These are phyloP conservation scores for Podarcis muralis DNA, from an alignment of 2,113 vertebrate genomes.

Conservation along the genomic window DNA sequence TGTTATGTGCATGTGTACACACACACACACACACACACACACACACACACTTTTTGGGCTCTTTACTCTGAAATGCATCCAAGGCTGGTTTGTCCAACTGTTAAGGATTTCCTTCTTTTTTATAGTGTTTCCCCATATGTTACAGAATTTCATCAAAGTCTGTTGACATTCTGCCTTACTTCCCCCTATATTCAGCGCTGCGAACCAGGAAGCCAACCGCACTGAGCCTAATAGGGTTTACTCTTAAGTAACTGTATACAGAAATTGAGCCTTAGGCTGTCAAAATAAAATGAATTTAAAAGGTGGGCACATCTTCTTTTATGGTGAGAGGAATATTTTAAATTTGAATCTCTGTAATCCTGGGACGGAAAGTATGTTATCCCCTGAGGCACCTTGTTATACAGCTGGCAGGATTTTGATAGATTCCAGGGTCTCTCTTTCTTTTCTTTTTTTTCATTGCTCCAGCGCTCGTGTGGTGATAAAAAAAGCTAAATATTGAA, in stretches of 20 bases:
- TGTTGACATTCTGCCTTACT: slow-evolving; percentile 68
- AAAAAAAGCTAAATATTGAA: neutral
- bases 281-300: neutral
- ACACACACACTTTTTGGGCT: slow-evolving; percentile 58
- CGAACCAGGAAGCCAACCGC: neutral
- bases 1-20: slow-evolving; percentile 41
- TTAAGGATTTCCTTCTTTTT: slow-evolving; percentile 79
- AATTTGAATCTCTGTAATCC: neutral
- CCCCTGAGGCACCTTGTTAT: neutral
- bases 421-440: neutral
- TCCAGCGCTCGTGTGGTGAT: neutral
- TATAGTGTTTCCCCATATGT: slow-evolving; percentile 81
- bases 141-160: slow-evolving; percentile 76
- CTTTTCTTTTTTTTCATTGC: neutral
- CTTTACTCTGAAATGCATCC: slow-evolving; percentile 78
- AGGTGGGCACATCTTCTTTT: neutral
- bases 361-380: neutral
- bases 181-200: slow-evolving; percentile 38
- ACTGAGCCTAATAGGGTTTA: too few relatives aligned
- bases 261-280: neutral
- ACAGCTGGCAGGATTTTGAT: neutral
- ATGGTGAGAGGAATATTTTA: neutral
- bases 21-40: slow-evolving; percentile 2
- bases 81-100: slow-evolving; percentile 82
- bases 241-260: neutral